Conservation (phyloP, 2,797 vertebrate genomes). For the Phaenicophaeus curvirostris region DNA sequence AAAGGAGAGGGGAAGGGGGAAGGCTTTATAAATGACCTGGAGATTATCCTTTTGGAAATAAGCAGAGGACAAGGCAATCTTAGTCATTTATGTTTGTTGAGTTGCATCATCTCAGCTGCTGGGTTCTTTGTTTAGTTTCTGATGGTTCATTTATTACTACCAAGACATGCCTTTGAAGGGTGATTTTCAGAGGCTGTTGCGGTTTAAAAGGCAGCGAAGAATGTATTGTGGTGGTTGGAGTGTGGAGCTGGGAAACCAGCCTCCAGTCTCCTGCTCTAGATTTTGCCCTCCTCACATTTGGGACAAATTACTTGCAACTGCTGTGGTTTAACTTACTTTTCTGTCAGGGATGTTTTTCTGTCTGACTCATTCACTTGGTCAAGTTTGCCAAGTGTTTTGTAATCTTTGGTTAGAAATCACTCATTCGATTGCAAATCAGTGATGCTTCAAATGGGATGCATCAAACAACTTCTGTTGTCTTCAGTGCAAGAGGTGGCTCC, state of each 20-base stretch:
- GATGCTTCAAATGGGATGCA: not conserved
- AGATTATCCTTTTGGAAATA: conserved; percentile 51
- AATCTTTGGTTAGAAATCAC: conserved; percentile 31
- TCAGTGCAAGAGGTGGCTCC: not conserved
- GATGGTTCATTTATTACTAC: conserved; percentile 61
- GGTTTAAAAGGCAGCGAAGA: conserved; percentile 23
- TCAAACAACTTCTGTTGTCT: not conserved
- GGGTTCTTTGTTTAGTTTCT: conserved; percentile 51
- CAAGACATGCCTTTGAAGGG: conserved; percentile 51
- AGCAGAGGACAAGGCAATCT: not conserved
- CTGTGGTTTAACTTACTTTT: conserved; percentile 34
- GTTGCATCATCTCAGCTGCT: conserved; percentile 13
- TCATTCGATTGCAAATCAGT: not conserved
- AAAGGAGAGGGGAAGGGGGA: not conserved
- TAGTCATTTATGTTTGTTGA: conserved; percentile 38
- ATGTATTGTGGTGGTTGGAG: not conserved
- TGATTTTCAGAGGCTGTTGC: conserved; percentile 35
- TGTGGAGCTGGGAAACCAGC: not conserved
- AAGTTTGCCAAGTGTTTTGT: not conserved
- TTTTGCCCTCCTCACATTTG: conserved; percentile 38
- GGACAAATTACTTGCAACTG: conserved; percentile 54
- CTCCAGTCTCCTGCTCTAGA: conserved; percentile 1
- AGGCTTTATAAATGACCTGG: conserved; percentile 48
- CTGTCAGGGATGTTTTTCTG: conserved; percentile 31
- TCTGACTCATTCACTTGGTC: conserved; percentile 22